phyloP scores from a whole-genome alignment of 2,113 vertebrate genomes.

The Hemiprocne comata region DNA sequence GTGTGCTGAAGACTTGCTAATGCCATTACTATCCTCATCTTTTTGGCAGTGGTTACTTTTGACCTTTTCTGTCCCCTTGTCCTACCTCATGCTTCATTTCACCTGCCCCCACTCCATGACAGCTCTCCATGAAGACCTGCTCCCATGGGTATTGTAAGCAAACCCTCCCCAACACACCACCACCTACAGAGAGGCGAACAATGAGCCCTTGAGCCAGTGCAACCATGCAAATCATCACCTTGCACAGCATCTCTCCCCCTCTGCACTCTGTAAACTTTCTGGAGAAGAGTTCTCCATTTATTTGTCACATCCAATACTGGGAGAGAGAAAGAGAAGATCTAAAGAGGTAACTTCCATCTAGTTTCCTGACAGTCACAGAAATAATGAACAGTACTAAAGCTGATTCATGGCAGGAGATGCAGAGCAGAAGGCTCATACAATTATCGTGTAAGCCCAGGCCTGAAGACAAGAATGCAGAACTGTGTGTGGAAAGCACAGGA shows the following conservation, averaged over 20 bases:
- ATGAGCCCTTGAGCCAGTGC: neutral
- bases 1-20: neutral
- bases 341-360: neutral
- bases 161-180: neutral
- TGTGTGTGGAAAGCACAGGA: neutral
- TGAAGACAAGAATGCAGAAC: neutral
- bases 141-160: neutral
- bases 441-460: neutral
- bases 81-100: neutral
- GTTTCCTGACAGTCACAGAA: constrained; percentile 15
- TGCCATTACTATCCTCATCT: neutral
- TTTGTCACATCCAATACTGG: neutral
- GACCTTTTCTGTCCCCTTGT: neutral
- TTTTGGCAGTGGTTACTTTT: neutral
- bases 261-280: neutral
- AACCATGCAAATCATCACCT: neutral
- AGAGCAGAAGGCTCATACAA: neutral
- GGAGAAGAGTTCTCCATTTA: neutral
- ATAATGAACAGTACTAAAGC: constrained; percentile 2
- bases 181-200: neutral
- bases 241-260: neutral
- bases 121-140: neutral
- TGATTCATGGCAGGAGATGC: constrained; percentile 11
- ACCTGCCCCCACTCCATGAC: neutral
- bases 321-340: neutral